Base-by-base conservation (phyloP, 1,140 invertebrate genomes). In the Frieseomelitta varia region DNA sequence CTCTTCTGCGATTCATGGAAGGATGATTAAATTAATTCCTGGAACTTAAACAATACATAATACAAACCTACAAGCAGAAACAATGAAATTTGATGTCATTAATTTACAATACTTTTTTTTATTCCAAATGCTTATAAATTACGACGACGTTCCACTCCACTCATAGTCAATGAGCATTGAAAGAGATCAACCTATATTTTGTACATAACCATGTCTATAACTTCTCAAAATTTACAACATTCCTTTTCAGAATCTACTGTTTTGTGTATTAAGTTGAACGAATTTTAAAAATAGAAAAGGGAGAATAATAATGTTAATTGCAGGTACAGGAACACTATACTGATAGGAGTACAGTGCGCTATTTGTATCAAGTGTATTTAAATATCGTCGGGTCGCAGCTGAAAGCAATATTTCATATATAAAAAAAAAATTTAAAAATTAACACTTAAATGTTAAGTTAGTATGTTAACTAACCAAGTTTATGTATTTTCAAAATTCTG, bases 401-500 rank as follows among this genome's bases (percentile, higher is more conserved):
- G 39, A 19, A 24, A 78, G 58, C 12, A 76, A 47, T 24, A 63
- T 27, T 39, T 67, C 21, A 67, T 2, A 67, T 34, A 12, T 67
- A 67, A 67, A n/a, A n/a, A n/a, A n/a, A 24, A 61, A 10, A 61
- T 61, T 61, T 61, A 3, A 12, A 61, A 67, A 67, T 30, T 67
- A 67, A 30, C 10, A 34, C 11, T 67, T 1, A 67, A 34, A 74
- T 55, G 4, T 56, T 30, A 27, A 12, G 11, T 19, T n/a, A n/a
- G n/a, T n/a, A n/a, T n/a, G n/a, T n/a, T 56, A 24, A 17, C n/a
- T 56, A 21, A 17, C 30, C 72, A 39, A 10, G 39, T 58, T 61
- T 84, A 84, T 24, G 78, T 75, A 69, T 92, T 93, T 56, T 90
- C 90, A 89, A 95, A 94, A 88, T 96, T 95, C 86, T 96, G 95